Conservation (phyloP, 2,113 vertebrate species). For the Scalopus aquaticus region DNA sequence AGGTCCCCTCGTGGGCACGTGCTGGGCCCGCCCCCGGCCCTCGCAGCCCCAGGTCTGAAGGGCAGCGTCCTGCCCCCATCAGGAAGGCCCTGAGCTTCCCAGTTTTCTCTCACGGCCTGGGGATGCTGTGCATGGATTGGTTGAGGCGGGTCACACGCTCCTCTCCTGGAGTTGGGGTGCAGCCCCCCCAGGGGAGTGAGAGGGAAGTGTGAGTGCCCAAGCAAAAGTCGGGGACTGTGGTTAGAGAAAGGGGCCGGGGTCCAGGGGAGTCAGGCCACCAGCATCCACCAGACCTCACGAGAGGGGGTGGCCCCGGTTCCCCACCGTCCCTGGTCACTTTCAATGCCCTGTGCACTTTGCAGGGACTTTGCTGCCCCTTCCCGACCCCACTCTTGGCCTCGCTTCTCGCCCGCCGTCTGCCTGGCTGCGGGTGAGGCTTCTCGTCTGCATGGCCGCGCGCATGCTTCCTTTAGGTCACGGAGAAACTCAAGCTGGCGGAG, state of each 20-base stretch:
- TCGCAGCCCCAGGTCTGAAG: not conserved
- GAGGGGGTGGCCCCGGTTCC: too few species aligned
- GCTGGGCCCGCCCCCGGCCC: not conserved
- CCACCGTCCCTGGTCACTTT: accelerated
- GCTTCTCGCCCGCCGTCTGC: not conserved
- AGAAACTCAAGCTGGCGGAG: conserved; percentile 93
- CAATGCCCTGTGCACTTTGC: accelerated
- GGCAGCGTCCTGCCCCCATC: not conserved
- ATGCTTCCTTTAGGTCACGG: conserved; percentile 89
- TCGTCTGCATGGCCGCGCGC: accelerated
- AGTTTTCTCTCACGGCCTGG: not conserved
- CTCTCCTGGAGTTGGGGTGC: not conserved
- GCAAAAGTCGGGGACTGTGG: not conserved
- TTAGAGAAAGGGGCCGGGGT: too few species aligned
- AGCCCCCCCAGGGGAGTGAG: not conserved
- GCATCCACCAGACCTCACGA: accelerated
- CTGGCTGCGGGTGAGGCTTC: not conserved
- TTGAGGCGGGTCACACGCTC: not conserved
- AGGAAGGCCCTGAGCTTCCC: not conserved
- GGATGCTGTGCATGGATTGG: accelerated
- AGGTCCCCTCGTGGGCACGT: not conserved
- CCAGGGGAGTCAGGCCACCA: accelerated
- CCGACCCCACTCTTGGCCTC: accelerated
- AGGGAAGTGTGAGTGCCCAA: not conserved
- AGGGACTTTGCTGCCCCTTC: accelerated